Percentiles rank a stretch among this genome's conserved stretches.
Evolutionary conservation across 1,140 invertebrate species (phyloP).

Genomic region (Capitella teleta): DNA sequence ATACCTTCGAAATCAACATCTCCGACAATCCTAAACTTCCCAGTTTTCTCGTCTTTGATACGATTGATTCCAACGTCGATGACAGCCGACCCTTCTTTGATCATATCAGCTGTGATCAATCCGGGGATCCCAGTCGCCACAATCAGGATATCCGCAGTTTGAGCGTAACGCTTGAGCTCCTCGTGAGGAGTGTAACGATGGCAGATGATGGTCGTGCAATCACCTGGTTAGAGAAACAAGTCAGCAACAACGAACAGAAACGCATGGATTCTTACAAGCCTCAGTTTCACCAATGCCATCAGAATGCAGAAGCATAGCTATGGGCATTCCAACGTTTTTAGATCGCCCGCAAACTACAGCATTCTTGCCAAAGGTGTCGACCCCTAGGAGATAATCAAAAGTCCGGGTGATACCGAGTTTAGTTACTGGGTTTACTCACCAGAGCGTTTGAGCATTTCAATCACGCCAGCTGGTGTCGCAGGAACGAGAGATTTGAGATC

Average conservation of each 20-base stretch:
- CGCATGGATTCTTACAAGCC: constrained; percentile 65
- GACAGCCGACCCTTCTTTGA: constrained; percentile 96
- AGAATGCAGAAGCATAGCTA: constrained; percentile 76
- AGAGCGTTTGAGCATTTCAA: constrained; percentile 56
- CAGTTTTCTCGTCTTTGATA: constrained; percentile 63
- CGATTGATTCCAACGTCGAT: constrained; percentile 98
- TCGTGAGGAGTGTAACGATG: constrained; percentile 74
- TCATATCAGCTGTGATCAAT: constrained; percentile 89
- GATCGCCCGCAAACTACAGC: constrained; percentile 92
- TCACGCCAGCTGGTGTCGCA: constrained; percentile 71
- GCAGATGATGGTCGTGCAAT: constrained; percentile 93
- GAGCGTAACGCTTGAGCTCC: constrained; percentile 62
- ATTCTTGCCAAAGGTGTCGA: constrained; percentile 67
- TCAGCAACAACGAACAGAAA: not conserved
- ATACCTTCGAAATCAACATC: constrained; percentile 72
- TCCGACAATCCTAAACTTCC: constrained; percentile 66
- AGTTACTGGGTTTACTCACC: no score
- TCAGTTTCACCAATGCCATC: constrained; percentile 57
- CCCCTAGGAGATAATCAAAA: no score
- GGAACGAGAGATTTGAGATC: constrained; percentile 68
- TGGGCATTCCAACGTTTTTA: constrained; percentile 94
- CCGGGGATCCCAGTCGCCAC: constrained; percentile 83
- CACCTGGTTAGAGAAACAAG: constrained; percentile 17
- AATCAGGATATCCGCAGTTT: constrained; percentile 95
- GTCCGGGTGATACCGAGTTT: no score